Conservation (phyloP, 1,140 invertebrate species). For the Hesperophylax magnus region DNA sequence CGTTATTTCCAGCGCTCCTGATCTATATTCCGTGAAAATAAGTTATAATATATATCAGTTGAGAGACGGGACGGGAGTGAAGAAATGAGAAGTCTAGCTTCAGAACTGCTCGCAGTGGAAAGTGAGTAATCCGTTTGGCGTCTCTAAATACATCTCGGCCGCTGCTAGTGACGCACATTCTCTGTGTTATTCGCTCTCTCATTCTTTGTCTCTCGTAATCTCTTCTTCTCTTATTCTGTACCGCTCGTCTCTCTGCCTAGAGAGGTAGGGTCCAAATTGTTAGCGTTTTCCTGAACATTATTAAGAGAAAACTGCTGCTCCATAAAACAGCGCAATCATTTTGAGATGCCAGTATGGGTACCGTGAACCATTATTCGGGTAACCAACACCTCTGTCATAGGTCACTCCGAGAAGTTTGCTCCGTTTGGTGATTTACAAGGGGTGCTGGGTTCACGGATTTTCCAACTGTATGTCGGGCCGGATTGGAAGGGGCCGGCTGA, state of each 20-base stretch:
- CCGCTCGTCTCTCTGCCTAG: neutral
- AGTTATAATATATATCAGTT: neutral
- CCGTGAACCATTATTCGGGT: no score
- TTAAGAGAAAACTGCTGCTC: neutral
- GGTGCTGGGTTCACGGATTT: no score
- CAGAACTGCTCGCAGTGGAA: neutral
- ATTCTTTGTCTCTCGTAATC: neutral
- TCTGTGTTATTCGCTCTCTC: no score
- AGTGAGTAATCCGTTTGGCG: constrained; percentile 26
- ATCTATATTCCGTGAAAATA: neutral
- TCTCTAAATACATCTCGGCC: constrained; percentile 8
- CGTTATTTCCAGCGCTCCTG: neutral
- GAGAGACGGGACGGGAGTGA: neutral
- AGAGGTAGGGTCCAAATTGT: neutral
- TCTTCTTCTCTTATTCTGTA: neutral
- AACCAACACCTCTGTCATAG: no score
- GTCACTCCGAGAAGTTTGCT: no score
- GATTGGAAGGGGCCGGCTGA: no score
- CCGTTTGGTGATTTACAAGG: no score
- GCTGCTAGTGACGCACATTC: neutral
- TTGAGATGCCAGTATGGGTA: no score
- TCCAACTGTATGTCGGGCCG: no score
- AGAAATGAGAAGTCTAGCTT: constrained; percentile 23
- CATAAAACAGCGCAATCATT: no score
- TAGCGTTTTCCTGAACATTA: neutral